These are phyloP conservation scores for Tetrax tetrax DNA, from an alignment of 2,113 vertebrate species.

Conservation along the genomic window DNA sequence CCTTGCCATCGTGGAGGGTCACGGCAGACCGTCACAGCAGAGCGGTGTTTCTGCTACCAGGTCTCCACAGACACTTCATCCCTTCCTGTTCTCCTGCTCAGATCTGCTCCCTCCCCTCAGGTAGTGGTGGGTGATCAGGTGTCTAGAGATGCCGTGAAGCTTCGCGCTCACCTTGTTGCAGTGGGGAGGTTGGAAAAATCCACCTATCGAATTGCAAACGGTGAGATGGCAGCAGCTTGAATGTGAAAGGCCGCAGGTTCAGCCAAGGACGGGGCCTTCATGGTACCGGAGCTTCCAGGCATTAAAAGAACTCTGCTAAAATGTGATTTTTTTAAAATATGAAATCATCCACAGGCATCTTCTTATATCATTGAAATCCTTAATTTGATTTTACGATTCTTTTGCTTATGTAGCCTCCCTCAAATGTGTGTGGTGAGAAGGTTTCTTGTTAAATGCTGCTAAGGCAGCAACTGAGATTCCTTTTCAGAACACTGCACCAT, in stretches of 20 bases:
- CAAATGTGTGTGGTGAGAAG: not conserved
- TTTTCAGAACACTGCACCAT: not conserved
- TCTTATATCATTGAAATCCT: not conserved
- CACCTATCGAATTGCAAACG: not conserved
- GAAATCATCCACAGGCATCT: not conserved
- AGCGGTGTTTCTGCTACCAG: not conserved
- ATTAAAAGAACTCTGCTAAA: not conserved
- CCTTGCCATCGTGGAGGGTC: not conserved
- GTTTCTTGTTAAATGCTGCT: not conserved
- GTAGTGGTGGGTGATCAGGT: not conserved
- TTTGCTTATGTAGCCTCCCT: not conserved
- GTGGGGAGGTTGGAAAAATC: not conserved
- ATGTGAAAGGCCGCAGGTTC: not conserved
- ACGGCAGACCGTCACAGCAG: not conserved
- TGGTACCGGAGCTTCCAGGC: not conserved
- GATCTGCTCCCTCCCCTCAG: not conserved
- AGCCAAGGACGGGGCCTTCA: not conserved
- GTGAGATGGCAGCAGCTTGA: not conserved
- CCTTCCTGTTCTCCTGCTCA: rapidly evolving
- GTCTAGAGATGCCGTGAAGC: not conserved
- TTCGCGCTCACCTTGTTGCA: not conserved
- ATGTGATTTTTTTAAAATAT: not conserved
- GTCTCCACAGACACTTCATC: not conserved
- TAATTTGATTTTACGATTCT: not conserved
- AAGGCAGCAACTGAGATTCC: not conserved